Base-by-base conservation (phyloP, 2,888 invertebrate genomes). In the Macrophya alboannulata region DNA sequence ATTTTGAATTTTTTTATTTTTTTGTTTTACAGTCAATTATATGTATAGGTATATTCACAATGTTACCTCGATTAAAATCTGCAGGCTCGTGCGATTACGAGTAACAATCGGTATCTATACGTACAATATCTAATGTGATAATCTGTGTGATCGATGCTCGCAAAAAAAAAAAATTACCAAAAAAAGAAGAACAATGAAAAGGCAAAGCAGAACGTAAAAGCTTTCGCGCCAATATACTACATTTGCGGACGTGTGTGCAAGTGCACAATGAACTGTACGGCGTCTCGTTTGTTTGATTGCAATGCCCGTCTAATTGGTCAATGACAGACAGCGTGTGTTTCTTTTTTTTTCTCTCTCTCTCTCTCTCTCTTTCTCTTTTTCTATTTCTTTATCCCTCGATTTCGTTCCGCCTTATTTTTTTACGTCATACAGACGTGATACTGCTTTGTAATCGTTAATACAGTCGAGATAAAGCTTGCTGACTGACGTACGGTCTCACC, bases 401-500 rank as follows among this genome's bases (percentile, higher is more conserved):
- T 43, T 45, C 74, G 74, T 74, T 74, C 45, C 74, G 48, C 15
- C 74, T 8, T 45, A 45, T 74, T 74, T 55, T 55, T 77, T 77
- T 37, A 51, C 40, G 51, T 55, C 51, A 51, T 77, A 17, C 4
- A 25, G 31, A 21, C 77, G 17, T 3, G 15, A 45, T 40, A 25
- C 72, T 21, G 68, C 68, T 68, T 68, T 45, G 74, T 74, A 45
- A 55, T 55, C 77, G 77, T 77, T 6, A 77, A 51, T 55, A 77
- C 74, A 21, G 12, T 17, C 12, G 5, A 74, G 72, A 45, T 43
- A 45, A 43, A 74, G 72, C 45, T 71, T 40, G 72, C 72, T 21
- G 43, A 77, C 55, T 77, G 77, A 77, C 77, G 77, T 77, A 77
- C 31, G 37, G 55, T 77, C 31, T 77, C 77, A 43, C 48, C 37